phyloP scores from a whole-genome alignment of 2,797 vertebrate genomes.

The Enteromius treurensis region DNA sequence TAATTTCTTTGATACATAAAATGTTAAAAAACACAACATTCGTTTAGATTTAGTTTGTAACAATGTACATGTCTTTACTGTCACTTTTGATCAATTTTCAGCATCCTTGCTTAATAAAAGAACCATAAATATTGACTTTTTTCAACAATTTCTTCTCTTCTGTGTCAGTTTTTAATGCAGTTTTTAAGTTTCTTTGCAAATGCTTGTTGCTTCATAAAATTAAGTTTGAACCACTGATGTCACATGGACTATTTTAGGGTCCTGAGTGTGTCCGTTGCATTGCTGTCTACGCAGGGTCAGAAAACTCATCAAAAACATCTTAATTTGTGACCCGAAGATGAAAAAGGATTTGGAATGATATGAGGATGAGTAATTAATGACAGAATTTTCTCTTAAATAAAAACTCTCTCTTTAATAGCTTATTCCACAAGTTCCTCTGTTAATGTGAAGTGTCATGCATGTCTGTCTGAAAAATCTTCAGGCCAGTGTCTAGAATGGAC shows the following conservation, averaged over 20 bases:
- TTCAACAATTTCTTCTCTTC: not conserved
- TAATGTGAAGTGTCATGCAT: not conserved
- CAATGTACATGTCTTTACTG: not conserved
- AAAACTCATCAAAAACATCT: not conserved
- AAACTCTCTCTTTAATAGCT: not conserved
- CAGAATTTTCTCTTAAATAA: not conserved
- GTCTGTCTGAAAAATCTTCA: conserved; percentile 32
- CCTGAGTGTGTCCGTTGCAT: not conserved
- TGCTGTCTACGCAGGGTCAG: not conserved
- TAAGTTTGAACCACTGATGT: not conserved
- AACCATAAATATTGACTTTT: not conserved
- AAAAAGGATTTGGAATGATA: not conserved
- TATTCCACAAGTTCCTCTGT: not conserved
- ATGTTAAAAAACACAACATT: not conserved
- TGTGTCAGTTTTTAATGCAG: not conserved
- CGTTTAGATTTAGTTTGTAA: not conserved
- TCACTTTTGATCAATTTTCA: not conserved
- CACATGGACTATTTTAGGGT: not conserved
- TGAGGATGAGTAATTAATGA: not conserved
- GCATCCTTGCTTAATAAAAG: not conserved
- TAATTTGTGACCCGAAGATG: not conserved
- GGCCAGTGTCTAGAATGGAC: not conserved
- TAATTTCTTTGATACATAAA: not conserved
- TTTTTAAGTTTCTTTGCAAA: no score
- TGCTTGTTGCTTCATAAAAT: not conserved